phyloP scores from a whole-genome alignment of 2,797 vertebrate genomes.

The Mycteria americana region DNA sequence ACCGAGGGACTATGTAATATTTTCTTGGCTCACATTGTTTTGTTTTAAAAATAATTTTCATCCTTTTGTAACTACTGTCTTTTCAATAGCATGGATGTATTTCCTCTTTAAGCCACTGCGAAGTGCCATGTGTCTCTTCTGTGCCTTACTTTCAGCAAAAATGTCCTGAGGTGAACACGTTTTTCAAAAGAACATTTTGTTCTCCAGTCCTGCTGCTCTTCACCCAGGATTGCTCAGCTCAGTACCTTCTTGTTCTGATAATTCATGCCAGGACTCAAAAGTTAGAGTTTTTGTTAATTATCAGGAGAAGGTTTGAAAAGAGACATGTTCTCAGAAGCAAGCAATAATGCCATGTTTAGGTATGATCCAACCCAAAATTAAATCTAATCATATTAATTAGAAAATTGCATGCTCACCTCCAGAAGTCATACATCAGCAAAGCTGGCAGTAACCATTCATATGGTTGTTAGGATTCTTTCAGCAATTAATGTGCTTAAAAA shows the following conservation, averaged over 20 bases:
- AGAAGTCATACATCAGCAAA: not conserved
- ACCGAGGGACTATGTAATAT: not conserved
- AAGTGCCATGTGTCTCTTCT: not conserved
- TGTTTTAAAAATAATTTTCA: not conserved
- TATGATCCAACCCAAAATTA: not conserved
- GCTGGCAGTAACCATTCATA: not conserved
- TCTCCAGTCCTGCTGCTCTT: not conserved
- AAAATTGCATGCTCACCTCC: not conserved
- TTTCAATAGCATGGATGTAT: not conserved
- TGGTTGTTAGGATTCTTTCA: not conserved
- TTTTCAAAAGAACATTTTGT: not conserved
- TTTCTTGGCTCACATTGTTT: not conserved
- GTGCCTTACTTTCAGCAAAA: not conserved
- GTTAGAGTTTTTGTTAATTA: not conserved
- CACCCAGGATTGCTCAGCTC: not conserved
- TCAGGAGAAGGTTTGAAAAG: not conserved
- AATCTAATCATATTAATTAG: not conserved
- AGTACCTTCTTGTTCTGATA: not conserved
- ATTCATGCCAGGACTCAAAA: not conserved
- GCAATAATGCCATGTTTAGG: not conserved
- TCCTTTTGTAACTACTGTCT: not conserved
- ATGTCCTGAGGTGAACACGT: not conserved
- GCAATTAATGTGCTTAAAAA: slow-evolving; percentile 14
- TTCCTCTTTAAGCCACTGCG: not conserved
- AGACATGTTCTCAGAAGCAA: not conserved